Base-by-base conservation (phyloP, 2,113 vertebrate species). In the Mixornis gularis region DNA sequence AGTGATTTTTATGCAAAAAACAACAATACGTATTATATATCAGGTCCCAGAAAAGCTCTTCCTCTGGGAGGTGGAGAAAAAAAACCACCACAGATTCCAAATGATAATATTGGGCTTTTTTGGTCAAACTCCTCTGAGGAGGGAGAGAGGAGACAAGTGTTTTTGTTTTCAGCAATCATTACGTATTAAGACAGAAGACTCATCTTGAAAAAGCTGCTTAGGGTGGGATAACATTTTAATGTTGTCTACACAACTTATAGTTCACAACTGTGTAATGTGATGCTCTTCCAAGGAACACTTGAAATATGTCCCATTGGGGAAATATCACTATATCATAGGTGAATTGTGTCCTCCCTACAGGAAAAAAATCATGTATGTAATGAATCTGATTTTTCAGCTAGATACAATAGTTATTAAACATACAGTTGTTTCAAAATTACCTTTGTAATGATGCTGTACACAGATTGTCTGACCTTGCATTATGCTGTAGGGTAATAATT, bases 1-100 rank as follows among this genome's bases (percentile, higher is more conserved):
- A 4, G 2, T 72, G 16, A n/a, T 4, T 72, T 64, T 24, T 56
- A 56, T 22, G 8, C 29, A 11, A 62, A 65, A 83, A 77, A 16
- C 1, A n/a, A 52, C 56, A 79, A 66, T 22, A 3, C 1, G 6
- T 27, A 2, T 16, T 36, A 53, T 81, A 44, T 20, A 29, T 22
- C 27, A 52, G 7, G 12, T 43, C 4, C 18, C 5, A 27, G 38
- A 20, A 70, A 79, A 62, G 1, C 3, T 74, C 27, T 66, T 70
- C 20, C 24, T 7, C 40, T 32, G 4, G 12, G 1, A 0, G 1
- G 0, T 7, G 5, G 7, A 14, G 5, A 17, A 49, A 44, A 34
- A 34, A 36, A 44, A 53, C 7, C 1, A 17, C 27, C 1, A 40
- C 3, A 44, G 1, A 44, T 43, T 79, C 7, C 27, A 89, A 79